phyloP scores from a whole-genome alignment of 2,888 invertebrate species.

The Caenorhabditis sp. region DNA sequence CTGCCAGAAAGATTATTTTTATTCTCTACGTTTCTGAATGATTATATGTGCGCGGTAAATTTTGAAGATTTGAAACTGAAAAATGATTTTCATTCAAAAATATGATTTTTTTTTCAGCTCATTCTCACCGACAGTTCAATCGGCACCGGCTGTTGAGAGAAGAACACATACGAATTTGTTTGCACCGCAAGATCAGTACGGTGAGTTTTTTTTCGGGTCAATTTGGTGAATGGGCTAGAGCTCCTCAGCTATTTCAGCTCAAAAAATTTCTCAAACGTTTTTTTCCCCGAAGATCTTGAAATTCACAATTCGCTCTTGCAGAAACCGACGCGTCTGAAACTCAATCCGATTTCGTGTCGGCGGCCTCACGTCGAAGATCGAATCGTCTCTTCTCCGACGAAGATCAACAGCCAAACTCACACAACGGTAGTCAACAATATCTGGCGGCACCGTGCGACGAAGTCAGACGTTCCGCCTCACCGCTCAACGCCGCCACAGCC shows the following conservation, averaged over 20 bases:
- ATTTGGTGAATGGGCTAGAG: background rate
- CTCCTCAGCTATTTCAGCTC: no score
- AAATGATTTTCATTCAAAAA: no score
- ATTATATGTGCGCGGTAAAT: constrained; percentile 33
- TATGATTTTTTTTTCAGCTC: constrained; percentile 34
- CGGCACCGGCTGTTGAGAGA: constrained; percentile 48
- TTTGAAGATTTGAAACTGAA: background rate
- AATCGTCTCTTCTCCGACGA: constrained; percentile 33
- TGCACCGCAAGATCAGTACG: constrained; percentile 32
- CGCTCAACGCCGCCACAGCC: no score
- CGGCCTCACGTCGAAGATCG: constrained; percentile 20
- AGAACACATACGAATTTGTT: constrained; percentile 45
- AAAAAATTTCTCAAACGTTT: no score
- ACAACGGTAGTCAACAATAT: constrained; percentile 17
- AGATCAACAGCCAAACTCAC: constrained; percentile 11
- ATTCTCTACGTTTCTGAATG: constrained; percentile 1
- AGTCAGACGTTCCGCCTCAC: constrained; percentile 35
- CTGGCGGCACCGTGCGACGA: constrained; percentile 22
- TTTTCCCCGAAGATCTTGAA: background rate
- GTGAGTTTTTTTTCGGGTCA: constrained; percentile 9
- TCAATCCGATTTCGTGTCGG: constrained; percentile 50
- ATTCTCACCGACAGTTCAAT: constrained; percentile 42
- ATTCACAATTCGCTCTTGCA: constrained; percentile 8
- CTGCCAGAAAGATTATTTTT: background rate
- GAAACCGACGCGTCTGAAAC: constrained; percentile 48